Conservation (phyloP, 2,888 invertebrate species). For the Panzeria rudis region DNA sequence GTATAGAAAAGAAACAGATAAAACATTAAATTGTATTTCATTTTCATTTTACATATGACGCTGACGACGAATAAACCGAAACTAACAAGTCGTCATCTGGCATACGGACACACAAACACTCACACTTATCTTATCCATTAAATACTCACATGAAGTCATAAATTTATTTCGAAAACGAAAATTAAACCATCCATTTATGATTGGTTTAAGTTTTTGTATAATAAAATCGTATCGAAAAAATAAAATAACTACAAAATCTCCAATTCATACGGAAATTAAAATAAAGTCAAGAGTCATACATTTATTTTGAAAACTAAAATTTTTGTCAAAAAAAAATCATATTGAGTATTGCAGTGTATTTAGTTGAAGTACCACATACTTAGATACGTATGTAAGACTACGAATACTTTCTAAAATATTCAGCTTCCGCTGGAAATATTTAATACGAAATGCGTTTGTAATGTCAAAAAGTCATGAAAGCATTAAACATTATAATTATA, state of each 20-base stretch:
- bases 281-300: constrained; percentile 52
- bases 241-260: constrained; percentile 24
- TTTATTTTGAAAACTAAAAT: constrained; percentile 17
- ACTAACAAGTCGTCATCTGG: constrained; percentile 26
- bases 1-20: background rate
- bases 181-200: constrained; percentile 49
- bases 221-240: constrained; percentile 32
- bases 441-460: constrained; percentile 48
- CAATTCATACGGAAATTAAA: constrained; percentile 66
- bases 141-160: constrained; percentile 30
- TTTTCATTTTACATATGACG: constrained; percentile 26
- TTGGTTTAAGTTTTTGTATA: constrained; percentile 43
- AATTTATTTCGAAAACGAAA: constrained; percentile 27
- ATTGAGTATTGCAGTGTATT: constrained; percentile 29
- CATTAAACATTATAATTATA: constrained; percentile 35
- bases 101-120: background rate
- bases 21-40: constrained; percentile 37
- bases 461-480: constrained; percentile 48
- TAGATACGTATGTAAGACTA: constrained; percentile 1
- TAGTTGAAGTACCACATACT: background rate
- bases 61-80: constrained; percentile 12
- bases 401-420: constrained; percentile 70
- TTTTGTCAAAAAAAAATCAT: constrained; percentile 34
- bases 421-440: constrained; percentile 66
- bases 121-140: constrained; percentile 2